Evolutionary conservation across 2,797 vertebrate genomes (phyloP).

Genomic region (Epinephelus awoara): DNA sequence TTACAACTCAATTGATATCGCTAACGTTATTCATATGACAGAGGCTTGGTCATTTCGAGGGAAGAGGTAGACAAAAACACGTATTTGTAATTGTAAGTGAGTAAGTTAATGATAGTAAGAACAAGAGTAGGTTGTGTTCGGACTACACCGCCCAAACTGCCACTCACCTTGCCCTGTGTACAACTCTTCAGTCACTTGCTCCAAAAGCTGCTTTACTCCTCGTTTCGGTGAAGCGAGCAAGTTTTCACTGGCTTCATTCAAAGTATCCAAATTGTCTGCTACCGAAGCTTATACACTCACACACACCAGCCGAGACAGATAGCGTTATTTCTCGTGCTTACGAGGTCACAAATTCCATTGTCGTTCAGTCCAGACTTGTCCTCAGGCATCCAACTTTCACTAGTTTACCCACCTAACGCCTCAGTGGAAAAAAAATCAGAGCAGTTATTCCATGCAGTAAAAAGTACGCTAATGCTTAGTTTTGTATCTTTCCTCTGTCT

Average conservation of each 20-base stretch:
- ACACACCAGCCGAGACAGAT: neutral
- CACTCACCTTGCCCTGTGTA: slow-evolving; percentile 54
- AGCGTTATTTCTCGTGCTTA: slow-evolving; percentile 36
- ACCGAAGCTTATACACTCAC: neutral
- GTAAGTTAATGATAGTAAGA: neutral
- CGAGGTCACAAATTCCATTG: slow-evolving; percentile 44
- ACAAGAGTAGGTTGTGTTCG: too few species aligned
- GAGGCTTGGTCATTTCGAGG: neutral
- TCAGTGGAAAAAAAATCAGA: neutral
- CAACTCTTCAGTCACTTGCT: slow-evolving; percentile 17
- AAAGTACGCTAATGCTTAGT: neutral
- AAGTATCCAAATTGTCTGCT: slow-evolving; percentile 23
- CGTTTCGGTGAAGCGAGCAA: neutral
- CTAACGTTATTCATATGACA: neutral
- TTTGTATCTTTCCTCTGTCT: neutral
- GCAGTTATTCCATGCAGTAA: neutral
- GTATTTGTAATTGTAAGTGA: neutral
- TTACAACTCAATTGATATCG: neutral
- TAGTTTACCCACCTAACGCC: neutral
- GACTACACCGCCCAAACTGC: neutral
- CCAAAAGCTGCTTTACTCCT: slow-evolving; percentile 15
- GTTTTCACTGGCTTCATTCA: slow-evolving; percentile 10
- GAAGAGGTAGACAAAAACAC: neutral
- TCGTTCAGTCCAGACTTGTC: slow-evolving; percentile 45
- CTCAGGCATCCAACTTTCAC: slow-evolving; percentile 40